phyloP scores from a whole-genome alignment of 2,888 invertebrate genomes.

The Biston betularia region DNA sequence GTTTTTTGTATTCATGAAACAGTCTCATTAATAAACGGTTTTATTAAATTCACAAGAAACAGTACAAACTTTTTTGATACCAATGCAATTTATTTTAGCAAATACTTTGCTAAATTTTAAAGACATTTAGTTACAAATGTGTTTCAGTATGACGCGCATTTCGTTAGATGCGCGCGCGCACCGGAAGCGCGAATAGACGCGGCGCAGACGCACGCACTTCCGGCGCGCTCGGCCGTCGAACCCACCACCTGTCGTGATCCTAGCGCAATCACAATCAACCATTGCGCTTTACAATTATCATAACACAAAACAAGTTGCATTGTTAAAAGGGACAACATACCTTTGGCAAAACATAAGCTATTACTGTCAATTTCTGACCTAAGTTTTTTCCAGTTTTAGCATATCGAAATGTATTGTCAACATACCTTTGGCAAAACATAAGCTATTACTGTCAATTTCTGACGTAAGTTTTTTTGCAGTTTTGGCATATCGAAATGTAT shows the following conservation, averaged over 20 bases:
- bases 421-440: neutral
- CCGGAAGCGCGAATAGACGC: slow-evolving; percentile 84
- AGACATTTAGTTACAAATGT: slow-evolving; percentile 18
- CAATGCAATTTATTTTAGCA: neutral
- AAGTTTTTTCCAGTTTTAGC: neutral
- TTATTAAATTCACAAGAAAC: neutral
- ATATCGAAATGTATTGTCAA: too few species aligned
- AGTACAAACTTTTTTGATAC: neutral
- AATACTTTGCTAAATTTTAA: neutral
- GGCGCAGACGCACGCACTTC: slow-evolving; percentile 83
- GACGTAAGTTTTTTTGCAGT: neutral
- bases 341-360: neutral
- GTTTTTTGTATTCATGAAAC: slow-evolving; percentile 8
- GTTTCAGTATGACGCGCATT: slow-evolving; percentile 53
- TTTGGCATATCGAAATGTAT: too few species aligned
- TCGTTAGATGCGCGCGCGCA: slow-evolving; percentile 64
- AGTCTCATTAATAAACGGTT: neutral
- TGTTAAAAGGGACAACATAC: slow-evolving; percentile 4
- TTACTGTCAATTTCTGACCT: neutral
- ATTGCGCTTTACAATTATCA: slow-evolving; percentile 18
- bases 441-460: neutral
- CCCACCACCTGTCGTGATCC: slow-evolving; percentile 72
- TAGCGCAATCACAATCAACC: slow-evolving; percentile 49
- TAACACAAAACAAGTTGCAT: slow-evolving; percentile 9
- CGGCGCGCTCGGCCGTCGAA: slow-evolving; percentile 76